Evolutionary conservation across 2,888 invertebrate genomes (phyloP).

Genomic region (Tenthredo scrophulariae): DNA sequence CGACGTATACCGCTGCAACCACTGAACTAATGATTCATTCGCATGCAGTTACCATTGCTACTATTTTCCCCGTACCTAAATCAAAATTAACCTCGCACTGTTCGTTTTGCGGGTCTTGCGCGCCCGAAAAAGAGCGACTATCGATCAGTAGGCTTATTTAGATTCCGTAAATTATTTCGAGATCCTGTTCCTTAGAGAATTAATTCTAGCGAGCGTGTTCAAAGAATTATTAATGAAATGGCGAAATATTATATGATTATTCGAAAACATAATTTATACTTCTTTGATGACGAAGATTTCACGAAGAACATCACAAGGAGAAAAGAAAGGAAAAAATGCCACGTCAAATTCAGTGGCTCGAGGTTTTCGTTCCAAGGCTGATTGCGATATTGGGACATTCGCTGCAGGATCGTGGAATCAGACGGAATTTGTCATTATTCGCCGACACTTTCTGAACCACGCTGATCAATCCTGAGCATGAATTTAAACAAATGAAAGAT

Average conservation of each 20-base stretch:
- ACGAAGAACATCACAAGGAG: not conserved
- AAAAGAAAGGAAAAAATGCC: not conserved
- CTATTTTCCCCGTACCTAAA: not conserved
- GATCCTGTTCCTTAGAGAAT: not conserved
- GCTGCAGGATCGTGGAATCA: not conserved
- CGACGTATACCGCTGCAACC: conserved; percentile 35
- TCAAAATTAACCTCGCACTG: not conserved
- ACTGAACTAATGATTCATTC: conserved; percentile 30
- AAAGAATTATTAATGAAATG: not conserved
- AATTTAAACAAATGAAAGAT: not conserved
- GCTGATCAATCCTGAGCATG: not conserved
- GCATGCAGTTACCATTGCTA: not conserved
- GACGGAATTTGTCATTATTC: not conserved
- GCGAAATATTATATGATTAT: too few species aligned
- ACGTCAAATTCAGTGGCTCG: conserved; percentile 3
- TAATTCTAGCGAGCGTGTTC: not conserved
- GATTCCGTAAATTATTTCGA: not conserved
- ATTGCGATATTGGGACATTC: not conserved
- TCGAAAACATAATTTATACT: conserved; percentile 4
- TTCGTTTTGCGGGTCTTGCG: not conserved
- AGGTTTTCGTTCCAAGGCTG: not conserved
- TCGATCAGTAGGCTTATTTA: not conserved
- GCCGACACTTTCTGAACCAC: not conserved
- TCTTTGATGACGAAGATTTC: not conserved
- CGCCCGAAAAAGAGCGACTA: not conserved